Conservation (phyloP, 2,113 vertebrate species). For the Tinamus guttatus region DNA sequence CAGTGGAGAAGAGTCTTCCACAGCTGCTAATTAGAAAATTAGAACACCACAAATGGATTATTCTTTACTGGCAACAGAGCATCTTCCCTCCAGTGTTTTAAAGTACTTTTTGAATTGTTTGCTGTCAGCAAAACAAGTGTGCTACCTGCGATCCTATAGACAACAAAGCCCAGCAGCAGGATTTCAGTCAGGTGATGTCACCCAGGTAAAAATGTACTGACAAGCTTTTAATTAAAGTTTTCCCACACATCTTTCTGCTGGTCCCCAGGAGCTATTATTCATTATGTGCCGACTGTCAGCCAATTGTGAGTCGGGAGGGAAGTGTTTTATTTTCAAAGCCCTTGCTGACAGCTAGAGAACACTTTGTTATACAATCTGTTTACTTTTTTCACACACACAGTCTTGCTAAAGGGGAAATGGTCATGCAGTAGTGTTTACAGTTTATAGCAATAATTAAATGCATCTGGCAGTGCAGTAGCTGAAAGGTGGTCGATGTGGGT, state of each 20-base stretch:
- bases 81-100: constrained; percentile 65
- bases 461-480: constrained; percentile 71
- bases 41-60: constrained; percentile 76
- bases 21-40: constrained; percentile 80
- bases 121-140: constrained; percentile 84
- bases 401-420: constrained; percentile 78
- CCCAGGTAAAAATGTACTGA: constrained; percentile 89
- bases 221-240: constrained; percentile 98
- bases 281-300: constrained; percentile 83
- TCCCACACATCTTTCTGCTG: constrained; percentile 85
- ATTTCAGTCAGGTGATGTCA: constrained; percentile 87
- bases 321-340: constrained; percentile 87
- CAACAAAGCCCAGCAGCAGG: constrained; percentile 82
- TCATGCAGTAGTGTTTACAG: constrained; percentile 63
- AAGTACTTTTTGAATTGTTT: constrained; percentile 81
- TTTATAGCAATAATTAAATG: constrained; percentile 77
- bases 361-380: constrained; percentile 87
- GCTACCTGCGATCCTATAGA: constrained; percentile 78
- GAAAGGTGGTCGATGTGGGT: constrained; percentile 18
- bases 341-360: constrained; percentile 85
- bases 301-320: constrained; percentile 82
- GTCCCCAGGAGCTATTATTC: constrained; percentile 85
- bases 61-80: constrained; percentile 66
- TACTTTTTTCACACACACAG: constrained; percentile 76
- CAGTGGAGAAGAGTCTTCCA: constrained; percentile 16